Evolutionary conservation across 2,113 vertebrate genomes (phyloP).

Genomic region (Tetrax tetrax): DNA sequence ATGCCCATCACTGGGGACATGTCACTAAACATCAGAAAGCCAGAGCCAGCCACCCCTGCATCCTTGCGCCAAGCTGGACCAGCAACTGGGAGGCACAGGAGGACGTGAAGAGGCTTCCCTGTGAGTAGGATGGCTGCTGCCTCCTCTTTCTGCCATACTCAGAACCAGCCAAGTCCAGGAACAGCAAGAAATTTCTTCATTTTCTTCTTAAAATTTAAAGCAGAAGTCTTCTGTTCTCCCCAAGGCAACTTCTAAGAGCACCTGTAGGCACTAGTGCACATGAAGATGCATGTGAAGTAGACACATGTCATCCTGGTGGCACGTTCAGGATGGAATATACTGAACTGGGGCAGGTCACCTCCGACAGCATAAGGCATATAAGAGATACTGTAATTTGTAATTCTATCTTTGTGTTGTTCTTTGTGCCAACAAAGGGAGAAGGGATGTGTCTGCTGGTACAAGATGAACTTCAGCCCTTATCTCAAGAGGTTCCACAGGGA

Average conservation of each 20-base stretch:
- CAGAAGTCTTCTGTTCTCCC: background rate
- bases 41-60: too few relatives aligned
- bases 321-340: rapidly evolving
- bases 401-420: background rate
- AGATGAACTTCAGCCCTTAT: background rate
- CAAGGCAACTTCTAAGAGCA: background rate
- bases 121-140: background rate
- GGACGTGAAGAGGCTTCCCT: background rate
- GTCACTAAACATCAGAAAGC: background rate
- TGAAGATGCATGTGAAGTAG: background rate
- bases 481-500: constrained; percentile 24
- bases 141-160: background rate
- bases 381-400: background rate
- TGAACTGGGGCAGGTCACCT: background rate
- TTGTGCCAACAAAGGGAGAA: background rate
- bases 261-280: background rate
- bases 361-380: background rate
- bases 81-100: background rate
- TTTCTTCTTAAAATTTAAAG: background rate
- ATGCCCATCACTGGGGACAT: rapidly evolving
- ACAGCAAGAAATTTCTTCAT: background rate
- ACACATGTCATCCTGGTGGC: rapidly evolving
- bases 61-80: background rate
- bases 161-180: background rate
- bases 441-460: background rate